phyloP scores from a whole-genome alignment of 2,797 vertebrate genomes.

The Mycteria americana region DNA sequence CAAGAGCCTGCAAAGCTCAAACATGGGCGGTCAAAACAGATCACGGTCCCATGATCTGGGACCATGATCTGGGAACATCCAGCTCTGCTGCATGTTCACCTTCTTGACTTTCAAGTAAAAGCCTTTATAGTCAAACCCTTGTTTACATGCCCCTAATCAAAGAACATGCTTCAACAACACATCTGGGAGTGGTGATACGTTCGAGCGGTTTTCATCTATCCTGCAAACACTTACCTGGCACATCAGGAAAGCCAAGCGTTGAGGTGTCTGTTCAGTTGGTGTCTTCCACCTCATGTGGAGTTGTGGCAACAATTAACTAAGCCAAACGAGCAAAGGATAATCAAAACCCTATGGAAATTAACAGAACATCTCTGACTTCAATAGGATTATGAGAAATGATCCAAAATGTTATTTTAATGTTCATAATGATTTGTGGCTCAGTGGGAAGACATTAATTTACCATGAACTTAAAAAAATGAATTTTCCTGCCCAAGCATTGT shows the following conservation, averaged over 20 bases:
- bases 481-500: background rate
- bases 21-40: background rate
- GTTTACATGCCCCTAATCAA: background rate
- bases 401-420: background rate
- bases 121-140: background rate
- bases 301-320: background rate
- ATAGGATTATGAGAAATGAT: background rate
- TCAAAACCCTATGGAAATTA: background rate
- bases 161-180: background rate
- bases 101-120: background rate
- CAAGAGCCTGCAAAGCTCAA: background rate
- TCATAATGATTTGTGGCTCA: background rate
- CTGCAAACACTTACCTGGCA: background rate
- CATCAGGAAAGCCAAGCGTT: rapidly evolving
- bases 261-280: background rate
- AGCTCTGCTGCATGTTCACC: background rate
- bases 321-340: background rate
- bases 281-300: background rate
- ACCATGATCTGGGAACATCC: too few relatives aligned
- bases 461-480: background rate
- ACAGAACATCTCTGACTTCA: background rate
- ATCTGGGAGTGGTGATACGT: background rate
- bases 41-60: background rate
- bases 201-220: background rate
- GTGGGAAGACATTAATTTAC: background rate